Conservation (phyloP, 2,797 vertebrate species). For the Microchirus variegatus region DNA sequence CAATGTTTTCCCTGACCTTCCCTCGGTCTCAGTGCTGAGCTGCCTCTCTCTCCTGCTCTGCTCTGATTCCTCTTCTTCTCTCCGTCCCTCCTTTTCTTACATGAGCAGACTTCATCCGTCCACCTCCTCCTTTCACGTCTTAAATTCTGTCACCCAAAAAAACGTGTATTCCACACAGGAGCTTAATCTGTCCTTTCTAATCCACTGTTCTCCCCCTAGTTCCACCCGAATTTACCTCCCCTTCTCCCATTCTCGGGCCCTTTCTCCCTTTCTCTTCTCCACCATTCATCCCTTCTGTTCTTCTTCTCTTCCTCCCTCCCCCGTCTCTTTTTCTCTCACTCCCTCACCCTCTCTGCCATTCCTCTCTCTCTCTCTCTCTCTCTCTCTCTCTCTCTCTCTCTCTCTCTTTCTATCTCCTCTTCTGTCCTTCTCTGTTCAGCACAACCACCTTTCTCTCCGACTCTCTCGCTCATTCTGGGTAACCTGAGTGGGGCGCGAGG, state of each 20-base stretch:
- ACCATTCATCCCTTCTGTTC: constrained; percentile 50
- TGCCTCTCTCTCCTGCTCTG: constrained; percentile 40
- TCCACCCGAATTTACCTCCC: constrained; percentile 49
- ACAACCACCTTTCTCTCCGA: constrained; percentile 66
- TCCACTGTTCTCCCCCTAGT: constrained; percentile 67
- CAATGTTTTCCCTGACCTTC: constrained; percentile 52
- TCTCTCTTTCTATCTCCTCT: constrained; percentile 24
- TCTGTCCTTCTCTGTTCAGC: constrained; percentile 48
- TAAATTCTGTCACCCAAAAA: constrained; percentile 67
- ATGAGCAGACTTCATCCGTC: constrained; percentile 59
- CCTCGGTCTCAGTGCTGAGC: constrained; percentile 29
- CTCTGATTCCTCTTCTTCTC: constrained; percentile 34
- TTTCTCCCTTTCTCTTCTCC: constrained; percentile 48
- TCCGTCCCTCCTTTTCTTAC: constrained; percentile 10
- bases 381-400: constrained; percentile 10
- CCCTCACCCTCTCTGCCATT: constrained; percentile 31
- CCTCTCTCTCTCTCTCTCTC: constrained; percentile 54
- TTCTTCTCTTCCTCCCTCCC: constrained; percentile 38
- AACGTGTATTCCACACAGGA: constrained; percentile 76
- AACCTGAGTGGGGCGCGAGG: constrained; percentile 82
- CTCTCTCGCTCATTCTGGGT: constrained; percentile 72
- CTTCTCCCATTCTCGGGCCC: constrained; percentile 37
- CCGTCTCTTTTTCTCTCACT: constrained; percentile 35
- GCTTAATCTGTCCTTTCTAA: constrained; percentile 83
- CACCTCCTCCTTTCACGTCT: constrained; percentile 72